A percentile compares a stretch with the other conserved stretches of the same genome.
Evolutionary conservation across 2,888 invertebrate genomes (phyloP).

Genomic region (Oxyteleia sp.): DNA sequence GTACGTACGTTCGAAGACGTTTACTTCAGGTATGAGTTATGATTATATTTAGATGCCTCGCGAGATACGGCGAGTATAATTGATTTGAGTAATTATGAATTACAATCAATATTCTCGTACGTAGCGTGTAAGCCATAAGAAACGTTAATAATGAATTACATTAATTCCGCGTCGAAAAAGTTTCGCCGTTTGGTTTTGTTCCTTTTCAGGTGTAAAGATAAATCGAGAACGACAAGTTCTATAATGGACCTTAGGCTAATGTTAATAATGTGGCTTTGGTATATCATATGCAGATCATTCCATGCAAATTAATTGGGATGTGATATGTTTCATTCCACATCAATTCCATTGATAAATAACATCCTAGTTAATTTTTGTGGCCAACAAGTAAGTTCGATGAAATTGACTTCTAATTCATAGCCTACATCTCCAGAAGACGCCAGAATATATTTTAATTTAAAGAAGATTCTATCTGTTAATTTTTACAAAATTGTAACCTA

Average conservation of each 20-base stretch:
- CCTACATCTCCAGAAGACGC: no score
- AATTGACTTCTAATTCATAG: background rate
- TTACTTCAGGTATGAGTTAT: constrained; percentile 54
- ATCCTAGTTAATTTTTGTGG: background rate
- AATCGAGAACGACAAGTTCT: background rate
- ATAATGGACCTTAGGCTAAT: no score
- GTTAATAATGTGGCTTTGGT: background rate
- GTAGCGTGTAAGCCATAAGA: constrained; percentile 6
- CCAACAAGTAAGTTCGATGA: no score
- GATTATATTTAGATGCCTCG: constrained; percentile 52
- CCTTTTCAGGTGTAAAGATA: background rate
- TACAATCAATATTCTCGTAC: constrained; percentile 57
- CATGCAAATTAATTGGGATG: background rate
- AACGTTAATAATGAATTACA: constrained; percentile 32
- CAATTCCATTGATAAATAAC: background rate
- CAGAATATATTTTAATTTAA: no score
- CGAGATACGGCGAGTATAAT: constrained; percentile 42
- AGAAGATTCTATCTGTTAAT: no score
- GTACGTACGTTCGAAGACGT: background rate
- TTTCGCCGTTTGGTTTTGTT: background rate
- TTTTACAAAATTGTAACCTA: no score
- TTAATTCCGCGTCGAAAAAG: constrained; percentile 17
- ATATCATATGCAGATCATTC: background rate
- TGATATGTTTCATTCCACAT: background rate
- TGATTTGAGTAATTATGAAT: constrained; percentile 64